Base-by-base conservation (phyloP, 2,888 invertebrate species). In the Megastigmus dorsalis region DNA sequence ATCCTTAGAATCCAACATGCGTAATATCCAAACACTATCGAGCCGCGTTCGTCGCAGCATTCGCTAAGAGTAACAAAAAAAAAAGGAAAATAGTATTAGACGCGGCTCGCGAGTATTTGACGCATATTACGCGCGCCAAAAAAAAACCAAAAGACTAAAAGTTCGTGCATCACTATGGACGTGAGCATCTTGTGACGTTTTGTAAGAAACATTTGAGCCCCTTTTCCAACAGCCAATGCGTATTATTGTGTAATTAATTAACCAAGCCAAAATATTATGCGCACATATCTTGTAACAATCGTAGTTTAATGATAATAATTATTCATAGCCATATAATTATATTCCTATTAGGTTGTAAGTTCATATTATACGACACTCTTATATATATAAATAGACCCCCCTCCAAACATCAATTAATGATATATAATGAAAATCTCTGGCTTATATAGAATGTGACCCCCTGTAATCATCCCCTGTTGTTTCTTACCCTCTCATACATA, bases 101-200 rank as follows among this genome's bases (percentile, higher is more conserved):
- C 36, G 55, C 4, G 33, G 20, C 55, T 60, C 26, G 41, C 59
- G 23, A 68, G 60, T 66, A 55, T 20, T 30, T 43, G 36, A 30
- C 20, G 43, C 9, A 9, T 20, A 38, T n/a, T n/a, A n/a, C n/a
- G n/a, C n/a, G n/a, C n/a, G n/a, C n/a, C n/a, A n/a, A n/a, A n/a
- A n/a, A n/a, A n/a, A n/a, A n/a, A n/a, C n/a, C n/a, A n/a, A n/a
- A n/a, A n/a, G n/a, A n/a, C n/a, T 30, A 38, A 55, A 36, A 28
- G 26, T 43, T 59, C 41, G 6, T 43, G 41, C 26, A 43, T 59
- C 23, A 45, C 45, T 48, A n/a, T n/a, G 1, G 4, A 10, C 65
- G 63, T 38, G 55, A 71, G 55, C 71, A 71, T 71, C 65, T 63
- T 71, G 71, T 65, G n/a, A 23, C 52, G 65, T n/a, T n/a, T n/a